These are phyloP conservation scores for Geococcyx californianus DNA, from an alignment of 2,113 vertebrate species.

Conservation along the genomic window DNA sequence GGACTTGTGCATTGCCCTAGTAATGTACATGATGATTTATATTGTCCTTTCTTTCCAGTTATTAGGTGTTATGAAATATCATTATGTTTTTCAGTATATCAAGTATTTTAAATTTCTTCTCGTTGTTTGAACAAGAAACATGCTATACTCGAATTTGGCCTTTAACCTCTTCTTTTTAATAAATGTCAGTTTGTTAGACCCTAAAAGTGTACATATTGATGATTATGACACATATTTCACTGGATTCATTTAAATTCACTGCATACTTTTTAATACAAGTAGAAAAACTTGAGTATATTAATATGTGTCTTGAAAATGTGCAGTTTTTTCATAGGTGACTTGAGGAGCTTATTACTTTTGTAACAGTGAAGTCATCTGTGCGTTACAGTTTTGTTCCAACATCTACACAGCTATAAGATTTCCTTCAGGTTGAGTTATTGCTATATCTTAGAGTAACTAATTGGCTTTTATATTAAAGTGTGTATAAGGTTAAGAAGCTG, in stretches of 20 bases:
- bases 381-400: background rate
- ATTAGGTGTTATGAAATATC: background rate
- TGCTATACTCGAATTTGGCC: background rate
- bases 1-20: background rate
- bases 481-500: background rate
- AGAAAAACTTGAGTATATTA: background rate
- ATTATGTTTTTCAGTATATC: background rate
- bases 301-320: constrained; percentile 2
- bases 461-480: constrained; percentile 17
- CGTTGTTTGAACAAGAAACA: background rate
- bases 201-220: background rate
- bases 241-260: background rate
- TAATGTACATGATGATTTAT: background rate
- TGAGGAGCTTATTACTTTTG: constrained; percentile 40
- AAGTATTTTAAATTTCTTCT: background rate
- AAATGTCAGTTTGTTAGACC: background rate
- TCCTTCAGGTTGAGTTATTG: constrained; percentile 24
- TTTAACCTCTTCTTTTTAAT: background rate
- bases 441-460: background rate
- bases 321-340: constrained; percentile 17
- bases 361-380: constrained; percentile 14
- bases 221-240: background rate
- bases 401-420: constrained; percentile 13
- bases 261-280: background rate
- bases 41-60: background rate